Evolutionary conservation across 1,140 invertebrate genomes (phyloP).

Genomic region (Procambarus clarkii): DNA sequence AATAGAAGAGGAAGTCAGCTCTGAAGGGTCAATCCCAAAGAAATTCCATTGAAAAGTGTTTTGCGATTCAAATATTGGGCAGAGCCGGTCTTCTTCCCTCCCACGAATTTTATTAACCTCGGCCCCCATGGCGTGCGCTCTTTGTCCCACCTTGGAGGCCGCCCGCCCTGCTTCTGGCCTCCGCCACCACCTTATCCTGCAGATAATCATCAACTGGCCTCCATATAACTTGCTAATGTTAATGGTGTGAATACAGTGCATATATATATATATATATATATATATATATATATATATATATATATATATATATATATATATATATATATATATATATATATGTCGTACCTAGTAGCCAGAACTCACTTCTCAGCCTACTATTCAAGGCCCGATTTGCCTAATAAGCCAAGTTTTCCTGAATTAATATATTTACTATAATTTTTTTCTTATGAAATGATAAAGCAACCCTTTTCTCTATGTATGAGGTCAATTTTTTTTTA

Average conservation of each 20-base stretch:
- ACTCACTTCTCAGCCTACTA: too few species aligned
- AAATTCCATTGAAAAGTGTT: slow-evolving; percentile 58
- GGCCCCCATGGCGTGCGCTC: not conserved
- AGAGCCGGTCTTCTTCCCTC: slow-evolving; percentile 17
- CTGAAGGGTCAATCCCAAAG: slow-evolving; percentile 46
- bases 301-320: slow-evolving; percentile 30
- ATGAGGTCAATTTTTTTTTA: too few species aligned
- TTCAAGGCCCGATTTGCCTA: too few species aligned
- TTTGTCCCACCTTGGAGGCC: not conserved
- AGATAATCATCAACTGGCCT: not conserved
- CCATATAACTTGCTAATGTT: too few species aligned
- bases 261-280: too few species aligned
- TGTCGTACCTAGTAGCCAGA: too few species aligned
- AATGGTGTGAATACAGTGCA: too few species aligned
- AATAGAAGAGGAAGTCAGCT: slow-evolving; percentile 54
- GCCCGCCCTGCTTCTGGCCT: not conserved
- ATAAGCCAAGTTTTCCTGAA: too few species aligned
- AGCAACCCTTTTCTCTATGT: too few species aligned
- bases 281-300: slow-evolving; percentile 40
- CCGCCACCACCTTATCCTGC: not conserved
- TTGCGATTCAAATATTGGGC: slow-evolving; percentile 57
- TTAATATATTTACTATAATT: too few species aligned
- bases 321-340: slow-evolving; percentile 11
- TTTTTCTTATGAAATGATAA: too few species aligned
- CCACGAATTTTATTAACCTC: slow-evolving; percentile 38